Evolutionary conservation across 2,888 invertebrate genomes (phyloP), one percentile per base, ranked within the genome.

Genomic region (Eupithecia vulgata): DNA sequence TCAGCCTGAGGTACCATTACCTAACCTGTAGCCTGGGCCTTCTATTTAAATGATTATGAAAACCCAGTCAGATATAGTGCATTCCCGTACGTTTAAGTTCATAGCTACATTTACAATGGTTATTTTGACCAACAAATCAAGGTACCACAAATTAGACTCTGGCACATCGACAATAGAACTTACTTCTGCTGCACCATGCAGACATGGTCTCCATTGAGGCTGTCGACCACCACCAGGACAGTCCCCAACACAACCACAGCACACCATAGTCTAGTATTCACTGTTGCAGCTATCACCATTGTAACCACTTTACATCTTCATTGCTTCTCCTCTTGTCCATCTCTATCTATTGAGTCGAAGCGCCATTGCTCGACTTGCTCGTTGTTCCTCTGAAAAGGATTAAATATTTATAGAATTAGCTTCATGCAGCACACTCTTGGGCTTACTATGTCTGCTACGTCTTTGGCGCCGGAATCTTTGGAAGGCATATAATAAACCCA

Each of bases 151-250:
- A 21, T 21, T 21, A 10, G 25, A 57, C 57, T 57, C 12, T 21
- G 25, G 7, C 5, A 25, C 57, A 57, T 57, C 34, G 15, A 13
- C 1, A 1, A 61, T 61, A 15, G 21, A 17, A 64, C 93, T 93
- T 84, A 94, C 95, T 95, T 94, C 79, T 94, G 94, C 77, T 94
- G 89, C 76, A 94, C 94, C 88, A 90, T 91, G 88, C 95, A 95
- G 40, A 95, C 94, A 78, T 94, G 93, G 68, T 91, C 87, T n/a
- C 94, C 95, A 52, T 88, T 91, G 45, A 94, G 82, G 45, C 87
- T 82, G 42, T 83, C 77, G 72, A 88, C 89, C 68, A 88, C 87
- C 71, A 86, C 78, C 72, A 86, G 76, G 74, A 86, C 73, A 45
- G 81, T 78, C 78, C 88, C 77, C 76, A 86, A 70, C 72, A 83